Base-by-base conservation (phyloP, 2,113 vertebrate genomes). In the Charadrius vociferus region DNA sequence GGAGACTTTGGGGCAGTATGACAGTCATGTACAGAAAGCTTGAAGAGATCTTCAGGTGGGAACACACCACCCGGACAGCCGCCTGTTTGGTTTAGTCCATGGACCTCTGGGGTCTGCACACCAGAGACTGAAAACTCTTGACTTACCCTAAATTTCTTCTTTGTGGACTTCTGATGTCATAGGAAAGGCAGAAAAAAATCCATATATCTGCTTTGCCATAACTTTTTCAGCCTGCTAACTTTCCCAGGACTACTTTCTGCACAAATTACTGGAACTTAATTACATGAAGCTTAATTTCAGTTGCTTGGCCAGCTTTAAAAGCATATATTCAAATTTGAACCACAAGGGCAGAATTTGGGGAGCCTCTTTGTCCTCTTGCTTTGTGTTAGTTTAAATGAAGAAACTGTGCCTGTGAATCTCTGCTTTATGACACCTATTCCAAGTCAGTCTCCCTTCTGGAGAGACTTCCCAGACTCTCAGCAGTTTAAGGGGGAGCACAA, bases 161-260 rank as follows among this genome's bases (percentile, higher is more conserved):
- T 65, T 93, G 62, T 85, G 89, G 89, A 96, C 86, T 80, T 94
- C 81, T 85, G 78, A 87, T 85, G 81, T 52, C 52, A 73, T 61
- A 88, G 53, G 70, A 88, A 85, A 45, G 74, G 78, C 92, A 91
- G 66, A 89, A 84, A 94, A 86, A 77, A 10, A 41, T 47, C 81
- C 65, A 12, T 90, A 2, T 82, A 73, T 81, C 53, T 91, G 88
- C 94, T 94, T 94, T 30, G 1, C 58, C 39, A 8, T 87, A 72
- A 50, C 16, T 61, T 89, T 95, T 94, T 80, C 93, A 93, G 50
- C 36, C 73, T 93, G 49, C 86, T 95, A 5, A 95, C 74, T 96
- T 96, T 97, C 95, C 95, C 95, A 96, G 93, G 94, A 95, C 95
- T 89, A 26, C 72, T 91, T 96, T 93, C 89, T 91, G 68, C 67